These are phyloP conservation scores for Poecilia wingei DNA, from an alignment of 2,797 vertebrate genomes.

Conservation along the genomic window DNA sequence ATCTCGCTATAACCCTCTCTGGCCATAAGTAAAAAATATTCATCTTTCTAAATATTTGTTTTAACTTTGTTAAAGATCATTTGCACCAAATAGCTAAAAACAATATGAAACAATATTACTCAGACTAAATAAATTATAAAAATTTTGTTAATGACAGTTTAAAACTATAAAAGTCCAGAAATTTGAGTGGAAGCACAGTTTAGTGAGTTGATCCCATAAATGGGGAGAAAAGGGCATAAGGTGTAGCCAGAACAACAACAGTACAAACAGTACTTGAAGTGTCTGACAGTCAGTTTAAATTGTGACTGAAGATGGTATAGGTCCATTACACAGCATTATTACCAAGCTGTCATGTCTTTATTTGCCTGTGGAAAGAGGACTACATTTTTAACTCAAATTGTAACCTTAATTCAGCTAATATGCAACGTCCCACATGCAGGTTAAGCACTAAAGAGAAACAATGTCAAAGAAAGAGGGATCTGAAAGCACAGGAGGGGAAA, in stretches of 20 bases:
- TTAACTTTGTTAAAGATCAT: not conserved
- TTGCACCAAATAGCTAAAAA: not conserved
- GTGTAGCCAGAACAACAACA: not conserved
- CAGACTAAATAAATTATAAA: not conserved
- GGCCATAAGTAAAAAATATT: not conserved
- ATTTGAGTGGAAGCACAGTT: not conserved
- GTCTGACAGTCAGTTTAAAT: not conserved
- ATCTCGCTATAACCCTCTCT: not conserved
- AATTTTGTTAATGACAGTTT: not conserved
- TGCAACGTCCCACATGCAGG: constrained; percentile 6
- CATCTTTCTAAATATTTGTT: not conserved
- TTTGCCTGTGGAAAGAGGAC: not conserved
- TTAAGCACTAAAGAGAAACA: constrained; percentile 29
- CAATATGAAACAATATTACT: not conserved
- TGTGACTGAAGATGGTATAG: not conserved
- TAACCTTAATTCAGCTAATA: constrained; percentile 32
- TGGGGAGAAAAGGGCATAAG: not conserved
- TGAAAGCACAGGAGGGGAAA: constrained; percentile 14
- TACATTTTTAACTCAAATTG: constrained; percentile 15
- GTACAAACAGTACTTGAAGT: not conserved
- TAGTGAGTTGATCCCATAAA: not conserved
- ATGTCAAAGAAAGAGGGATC: constrained; percentile 50
- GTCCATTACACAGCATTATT: not conserved
- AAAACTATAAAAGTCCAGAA: not conserved
- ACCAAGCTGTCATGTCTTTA: not conserved